These are phyloP conservation scores for Orchesellides sinensis DNA, from an alignment of 2,888 invertebrate species.

Conservation along the genomic window DNA sequence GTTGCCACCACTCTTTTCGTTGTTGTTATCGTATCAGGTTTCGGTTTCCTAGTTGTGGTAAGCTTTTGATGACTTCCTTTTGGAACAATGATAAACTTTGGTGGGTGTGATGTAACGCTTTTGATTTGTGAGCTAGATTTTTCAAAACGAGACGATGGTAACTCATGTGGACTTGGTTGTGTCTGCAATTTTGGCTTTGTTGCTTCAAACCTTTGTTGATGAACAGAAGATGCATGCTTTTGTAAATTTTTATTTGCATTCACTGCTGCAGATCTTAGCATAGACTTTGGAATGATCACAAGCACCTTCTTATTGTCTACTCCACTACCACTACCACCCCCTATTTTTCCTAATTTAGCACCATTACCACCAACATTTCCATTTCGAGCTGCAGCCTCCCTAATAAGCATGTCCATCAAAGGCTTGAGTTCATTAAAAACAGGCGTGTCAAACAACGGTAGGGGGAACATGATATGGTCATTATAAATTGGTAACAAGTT, in stretches of 20 bases:
- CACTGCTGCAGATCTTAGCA: neutral
- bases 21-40: neutral
- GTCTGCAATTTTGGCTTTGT: neutral
- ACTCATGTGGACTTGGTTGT: neutral
- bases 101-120: neutral
- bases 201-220: no score
- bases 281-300: conserved; percentile 30
- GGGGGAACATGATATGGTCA: conserved; percentile 41
- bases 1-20: neutral
- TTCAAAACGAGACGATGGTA: neutral
- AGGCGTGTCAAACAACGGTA: conserved; percentile 60
- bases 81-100: conserved; percentile 32
- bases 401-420: conserved; percentile 41
- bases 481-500: conserved; percentile 5
- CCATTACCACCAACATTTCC: conserved; percentile 10
- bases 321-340: conserved; percentile 18
- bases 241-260: conserved; percentile 5
- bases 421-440: conserved; percentile 43
- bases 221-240: neutral
- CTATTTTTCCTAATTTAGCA: conserved; percentile 5
- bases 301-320: conserved; percentile 23
- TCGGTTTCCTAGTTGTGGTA: conserved; percentile 37
- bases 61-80: conserved; percentile 17
- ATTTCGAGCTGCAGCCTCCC: neutral
- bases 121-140: neutral